Conservation (phyloP, 2,888 invertebrate genomes). For the Operophtera brumata region DNA sequence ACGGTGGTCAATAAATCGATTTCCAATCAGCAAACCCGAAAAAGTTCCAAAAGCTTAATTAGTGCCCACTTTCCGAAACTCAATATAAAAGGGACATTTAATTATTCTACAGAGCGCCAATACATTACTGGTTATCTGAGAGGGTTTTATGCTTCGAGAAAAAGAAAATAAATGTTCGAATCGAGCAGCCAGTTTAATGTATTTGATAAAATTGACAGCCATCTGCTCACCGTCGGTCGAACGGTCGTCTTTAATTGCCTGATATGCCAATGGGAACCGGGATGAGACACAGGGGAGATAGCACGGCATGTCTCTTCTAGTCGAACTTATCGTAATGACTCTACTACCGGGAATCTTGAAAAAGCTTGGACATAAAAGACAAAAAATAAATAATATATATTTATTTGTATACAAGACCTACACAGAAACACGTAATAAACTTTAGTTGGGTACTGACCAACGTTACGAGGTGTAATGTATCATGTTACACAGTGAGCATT, state of each 20-base stretch:
- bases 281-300: conserved; percentile 26
- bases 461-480: too few relatives aligned
- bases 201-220: conserved; percentile 79
- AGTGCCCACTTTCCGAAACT: conserved; percentile 51
- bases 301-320: conserved; percentile 34
- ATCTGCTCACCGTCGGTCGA: conserved; percentile 70
- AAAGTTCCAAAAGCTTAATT: conserved; percentile 57
- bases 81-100: conserved; percentile 69
- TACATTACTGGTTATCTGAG: conserved; percentile 75
- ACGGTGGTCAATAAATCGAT: background rate
- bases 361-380: too few relatives aligned
- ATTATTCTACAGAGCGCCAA: conserved; percentile 69
- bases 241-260: conserved; percentile 71
- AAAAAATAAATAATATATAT: too few relatives aligned
- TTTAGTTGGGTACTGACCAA: too few relatives aligned
- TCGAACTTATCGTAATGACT: conserved; percentile 29
- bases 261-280: conserved; percentile 64
- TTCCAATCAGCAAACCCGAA: conserved; percentile 12
- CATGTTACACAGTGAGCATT: too few relatives aligned
- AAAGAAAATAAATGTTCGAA: conserved; percentile 69
- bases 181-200: conserved; percentile 75
- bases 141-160: conserved; percentile 63
- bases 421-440: too few relatives aligned
- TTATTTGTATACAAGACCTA: too few relatives aligned
- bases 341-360: too few relatives aligned